Evolutionary conservation across 2,797 vertebrate genomes (phyloP).

Genomic region (Phoxinus dragarum): DNA sequence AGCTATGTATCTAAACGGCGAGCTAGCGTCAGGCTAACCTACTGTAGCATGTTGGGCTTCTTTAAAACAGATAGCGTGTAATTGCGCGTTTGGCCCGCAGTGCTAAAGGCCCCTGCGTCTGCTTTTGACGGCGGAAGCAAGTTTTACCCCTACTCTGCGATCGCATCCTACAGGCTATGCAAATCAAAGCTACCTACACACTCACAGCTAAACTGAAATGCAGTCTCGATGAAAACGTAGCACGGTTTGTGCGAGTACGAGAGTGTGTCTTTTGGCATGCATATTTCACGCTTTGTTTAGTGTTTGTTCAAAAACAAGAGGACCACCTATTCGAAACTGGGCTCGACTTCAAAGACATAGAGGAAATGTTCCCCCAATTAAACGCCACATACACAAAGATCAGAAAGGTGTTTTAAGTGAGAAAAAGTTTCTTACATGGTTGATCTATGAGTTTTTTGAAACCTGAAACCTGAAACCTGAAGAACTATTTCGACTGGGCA

Average conservation of each 20-base stretch:
- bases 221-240: conserved; percentile 43
- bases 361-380: conserved; percentile 45
- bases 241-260: conserved; percentile 31
- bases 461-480: neutral
- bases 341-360: conserved; percentile 55
- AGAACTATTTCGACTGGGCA: neutral
- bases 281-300: conserved; percentile 77
- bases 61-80: conserved; percentile 53
- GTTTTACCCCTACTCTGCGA: conserved; percentile 39
- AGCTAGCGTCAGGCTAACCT: conserved; percentile 37
- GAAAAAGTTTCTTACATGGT: conserved; percentile 18
- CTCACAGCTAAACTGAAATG: conserved; percentile 28
- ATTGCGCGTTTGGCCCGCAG: conserved; percentile 52
- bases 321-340: conserved; percentile 74
- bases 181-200: conserved; percentile 51
- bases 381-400: conserved; percentile 26
- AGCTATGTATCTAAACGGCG: conserved; percentile 22
- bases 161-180: conserved; percentile 58
- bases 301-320: conserved; percentile 71
- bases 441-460: conserved; percentile 10
- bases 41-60: conserved; percentile 35
- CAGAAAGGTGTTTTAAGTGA: conserved; percentile 32
- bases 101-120: conserved; percentile 23
- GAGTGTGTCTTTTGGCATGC: conserved; percentile 39
- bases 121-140: conserved; percentile 24